Percentiles rank a stretch among this genome's conserved stretches.
These are phyloP conservation scores for Merluccius polli DNA, from an alignment of 2,797 vertebrate species.

Conservation along the genomic window DNA sequence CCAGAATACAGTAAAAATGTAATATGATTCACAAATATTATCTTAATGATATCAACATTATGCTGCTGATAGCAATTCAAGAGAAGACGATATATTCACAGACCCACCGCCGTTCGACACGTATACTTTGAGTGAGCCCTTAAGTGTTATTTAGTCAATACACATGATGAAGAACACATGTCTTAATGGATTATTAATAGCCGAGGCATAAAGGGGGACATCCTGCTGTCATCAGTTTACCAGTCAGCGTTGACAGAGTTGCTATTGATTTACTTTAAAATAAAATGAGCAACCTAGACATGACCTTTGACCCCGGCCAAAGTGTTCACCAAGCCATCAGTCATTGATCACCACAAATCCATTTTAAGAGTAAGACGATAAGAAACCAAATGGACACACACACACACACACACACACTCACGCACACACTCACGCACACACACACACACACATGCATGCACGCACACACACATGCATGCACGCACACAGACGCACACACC, in stretches of 20 bases:
- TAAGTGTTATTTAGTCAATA: constrained; percentile 25
- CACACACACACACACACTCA: neutral
- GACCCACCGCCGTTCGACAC: neutral
- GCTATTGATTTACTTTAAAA: constrained; percentile 47
- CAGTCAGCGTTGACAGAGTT: constrained; percentile 32
- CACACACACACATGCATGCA: neutral
- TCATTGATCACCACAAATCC: constrained; percentile 27
- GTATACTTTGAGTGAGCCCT: constrained; percentile 1
- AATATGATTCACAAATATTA: neutral
- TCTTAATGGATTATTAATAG: constrained; percentile 38
- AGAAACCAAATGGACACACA: neutral
- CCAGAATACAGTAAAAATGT: neutral
- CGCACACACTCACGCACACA: neutral
- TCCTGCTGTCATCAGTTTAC: constrained; percentile 23
- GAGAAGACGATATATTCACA: neutral
- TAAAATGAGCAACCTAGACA: constrained; percentile 35
- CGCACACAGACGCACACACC: neutral
- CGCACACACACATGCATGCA: neutral
- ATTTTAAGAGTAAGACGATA: neutral
- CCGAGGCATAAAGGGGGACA: constrained; percentile 21
- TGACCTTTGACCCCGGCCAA: constrained; percentile 44
- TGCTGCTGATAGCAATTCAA: neutral
- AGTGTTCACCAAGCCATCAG: constrained; percentile 22
- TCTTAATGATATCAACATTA: neutral
- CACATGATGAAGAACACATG: constrained; percentile 12